phyloP scores from a whole-genome alignment of 2,888 invertebrate species.

The Cenopis cana region DNA sequence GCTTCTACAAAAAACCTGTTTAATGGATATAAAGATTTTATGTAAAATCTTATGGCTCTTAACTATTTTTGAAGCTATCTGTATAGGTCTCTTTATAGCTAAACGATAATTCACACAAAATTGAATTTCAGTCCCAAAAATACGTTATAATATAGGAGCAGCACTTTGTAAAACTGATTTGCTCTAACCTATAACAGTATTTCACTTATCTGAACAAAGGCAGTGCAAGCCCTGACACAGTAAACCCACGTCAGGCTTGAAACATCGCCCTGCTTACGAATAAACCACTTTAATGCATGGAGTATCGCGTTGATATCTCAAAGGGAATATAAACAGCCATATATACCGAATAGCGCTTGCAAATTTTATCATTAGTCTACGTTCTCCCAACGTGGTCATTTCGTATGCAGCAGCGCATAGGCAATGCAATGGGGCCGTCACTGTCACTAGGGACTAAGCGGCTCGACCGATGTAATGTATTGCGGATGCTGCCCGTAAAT shows the following conservation, averaged over 20 bases:
- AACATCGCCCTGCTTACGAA: slow-evolving; percentile 42
- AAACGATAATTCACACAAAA: no score
- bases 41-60: no score
- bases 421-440: slow-evolving; percentile 62
- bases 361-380: slow-evolving; percentile 50
- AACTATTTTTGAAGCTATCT: no score
- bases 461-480: slow-evolving; percentile 62
- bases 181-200: slow-evolving; percentile 2
- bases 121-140: not conserved
- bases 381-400: slow-evolving; percentile 59
- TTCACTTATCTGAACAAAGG: slow-evolving; percentile 25
- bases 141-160: slow-evolving; percentile 1
- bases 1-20: no score
- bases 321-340: slow-evolving; percentile 41
- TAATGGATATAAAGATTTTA: no score
- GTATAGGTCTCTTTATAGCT: no score
- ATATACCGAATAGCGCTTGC: slow-evolving; percentile 38
- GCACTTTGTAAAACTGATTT: not conserved
- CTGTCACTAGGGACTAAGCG: slow-evolving; percentile 58
- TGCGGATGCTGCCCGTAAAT: slow-evolving; percentile 60
- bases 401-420: slow-evolving; percentile 64
- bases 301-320: slow-evolving; percentile 37
- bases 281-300: slow-evolving; percentile 43
- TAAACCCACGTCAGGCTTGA: slow-evolving; percentile 38
- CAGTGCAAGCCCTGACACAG: slow-evolving; percentile 35